Evolutionary conservation across 2,888 invertebrate genomes (phyloP).

Genomic region (Drosophila subquinaria): DNA sequence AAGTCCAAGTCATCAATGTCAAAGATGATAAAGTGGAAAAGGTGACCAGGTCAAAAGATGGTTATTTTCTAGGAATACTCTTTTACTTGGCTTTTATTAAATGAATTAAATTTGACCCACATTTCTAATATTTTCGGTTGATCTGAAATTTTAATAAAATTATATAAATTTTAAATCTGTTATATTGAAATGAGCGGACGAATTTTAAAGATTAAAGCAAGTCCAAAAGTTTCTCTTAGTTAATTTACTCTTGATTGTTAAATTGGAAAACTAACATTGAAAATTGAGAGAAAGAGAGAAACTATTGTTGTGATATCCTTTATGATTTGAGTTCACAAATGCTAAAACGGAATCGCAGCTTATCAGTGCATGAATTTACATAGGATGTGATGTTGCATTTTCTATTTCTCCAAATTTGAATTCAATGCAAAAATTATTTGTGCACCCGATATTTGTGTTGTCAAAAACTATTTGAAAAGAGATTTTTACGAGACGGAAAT

Average conservation of each 20-base stretch:
- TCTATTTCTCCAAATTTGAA: slow-evolving; percentile 16
- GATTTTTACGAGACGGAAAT: slow-evolving; percentile 29
- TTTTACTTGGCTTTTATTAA: not conserved
- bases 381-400: slow-evolving; percentile 27
- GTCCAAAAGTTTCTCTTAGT: too few relatives aligned
- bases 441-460: not conserved
- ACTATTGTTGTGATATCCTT: not conserved
- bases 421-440: slow-evolving; percentile 18
- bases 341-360: slow-evolving; percentile 25
- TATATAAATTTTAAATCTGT: too few relatives aligned
- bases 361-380: slow-evolving; percentile 35
- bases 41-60: not conserved
- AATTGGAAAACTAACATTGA: not conserved
- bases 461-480: slow-evolving; percentile 17
- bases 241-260: too few relatives aligned
- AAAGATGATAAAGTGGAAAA: not conserved
- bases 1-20: not conserved
- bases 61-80: not conserved
- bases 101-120: too few relatives aligned
- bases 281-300: not conserved
- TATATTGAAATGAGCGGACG: too few relatives aligned
- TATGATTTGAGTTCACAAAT: slow-evolving; percentile 6
- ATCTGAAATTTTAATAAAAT: too few relatives aligned
- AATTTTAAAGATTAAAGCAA: not conserved
- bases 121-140: not conserved